phyloP scores from a whole-genome alignment of 2,797 vertebrate species.

The Danio aesculapii region DNA sequence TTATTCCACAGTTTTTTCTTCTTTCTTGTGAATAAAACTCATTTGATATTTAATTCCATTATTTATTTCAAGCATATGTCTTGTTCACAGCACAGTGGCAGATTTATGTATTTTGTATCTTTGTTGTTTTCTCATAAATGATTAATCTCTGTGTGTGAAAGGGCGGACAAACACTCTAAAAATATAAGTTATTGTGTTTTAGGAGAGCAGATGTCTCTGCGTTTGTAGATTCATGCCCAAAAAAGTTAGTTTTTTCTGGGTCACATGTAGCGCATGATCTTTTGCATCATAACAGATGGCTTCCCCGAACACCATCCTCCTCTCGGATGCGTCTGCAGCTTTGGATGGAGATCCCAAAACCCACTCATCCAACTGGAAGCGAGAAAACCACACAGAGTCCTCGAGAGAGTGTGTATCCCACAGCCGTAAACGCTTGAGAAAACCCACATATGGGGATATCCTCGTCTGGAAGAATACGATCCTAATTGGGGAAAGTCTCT shows the following conservation, averaged over 20 bases:
- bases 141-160: neutral
- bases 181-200: neutral
- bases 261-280: conserved; percentile 20
- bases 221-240: conserved; percentile 20
- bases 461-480: neutral
- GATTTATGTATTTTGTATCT: neutral
- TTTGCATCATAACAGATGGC: conserved; percentile 31
- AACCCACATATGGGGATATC: conserved; percentile 27
- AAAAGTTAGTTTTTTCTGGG: conserved; percentile 19
- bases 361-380: conserved; percentile 22
- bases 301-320: conserved; percentile 18
- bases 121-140: neutral
- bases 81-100: neutral
- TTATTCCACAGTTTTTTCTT: neutral
- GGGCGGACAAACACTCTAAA: neutral
- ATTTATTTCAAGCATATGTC: neutral
- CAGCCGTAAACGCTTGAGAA: neutral
- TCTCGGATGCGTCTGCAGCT: conserved; percentile 5
- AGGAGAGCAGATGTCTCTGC: conserved; percentile 46
- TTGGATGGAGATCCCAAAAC: conserved; percentile 24
- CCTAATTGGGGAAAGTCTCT: conserved; percentile 23
- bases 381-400: conserved; percentile 28
- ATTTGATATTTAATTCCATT: neutral
- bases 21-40: neutral
- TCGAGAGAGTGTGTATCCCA: conserved; percentile 7